Conservation (phyloP, 2,797 vertebrate species). For the Sarcoramphus papa region DNA sequence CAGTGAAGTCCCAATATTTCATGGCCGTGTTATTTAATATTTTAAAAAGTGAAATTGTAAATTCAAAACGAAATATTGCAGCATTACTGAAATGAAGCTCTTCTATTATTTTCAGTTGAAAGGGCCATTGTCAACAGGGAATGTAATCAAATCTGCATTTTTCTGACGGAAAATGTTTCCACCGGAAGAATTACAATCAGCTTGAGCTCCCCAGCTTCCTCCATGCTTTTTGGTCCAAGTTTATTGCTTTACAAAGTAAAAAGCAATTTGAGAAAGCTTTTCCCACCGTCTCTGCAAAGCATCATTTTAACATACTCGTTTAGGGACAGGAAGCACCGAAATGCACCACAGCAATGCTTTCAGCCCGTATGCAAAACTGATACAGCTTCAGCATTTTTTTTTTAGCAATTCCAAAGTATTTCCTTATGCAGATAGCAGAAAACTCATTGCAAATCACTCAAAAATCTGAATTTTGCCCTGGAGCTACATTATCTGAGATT, state of each 20-base stretch:
- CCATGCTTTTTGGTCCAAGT: background rate
- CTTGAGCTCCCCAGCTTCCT: background rate
- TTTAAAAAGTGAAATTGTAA: background rate
- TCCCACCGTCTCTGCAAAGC: background rate
- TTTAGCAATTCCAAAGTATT: background rate
- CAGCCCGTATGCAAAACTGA: background rate
- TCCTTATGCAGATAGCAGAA: background rate
- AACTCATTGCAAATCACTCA: background rate
- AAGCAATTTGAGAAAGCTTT: background rate
- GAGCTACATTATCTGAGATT: background rate
- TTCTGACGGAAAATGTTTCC: background rate
- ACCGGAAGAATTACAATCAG: background rate
- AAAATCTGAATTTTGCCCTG: background rate
- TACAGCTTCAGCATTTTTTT: background rate
- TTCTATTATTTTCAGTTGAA: background rate
- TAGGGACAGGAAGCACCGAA: background rate
- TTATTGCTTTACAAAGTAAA: background rate
- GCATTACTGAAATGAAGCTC: background rate
- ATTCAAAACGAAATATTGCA: background rate
- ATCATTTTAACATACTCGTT: background rate
- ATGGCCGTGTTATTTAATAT: background rate
- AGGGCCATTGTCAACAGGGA: background rate
- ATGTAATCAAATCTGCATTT: constrained; percentile 20
- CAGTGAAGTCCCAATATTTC: background rate
- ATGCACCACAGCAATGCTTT: background rate